These are phyloP conservation scores for Sarcophaga rosellei DNA, from an alignment of 2,888 invertebrate genomes.

Conservation along the genomic window DNA sequence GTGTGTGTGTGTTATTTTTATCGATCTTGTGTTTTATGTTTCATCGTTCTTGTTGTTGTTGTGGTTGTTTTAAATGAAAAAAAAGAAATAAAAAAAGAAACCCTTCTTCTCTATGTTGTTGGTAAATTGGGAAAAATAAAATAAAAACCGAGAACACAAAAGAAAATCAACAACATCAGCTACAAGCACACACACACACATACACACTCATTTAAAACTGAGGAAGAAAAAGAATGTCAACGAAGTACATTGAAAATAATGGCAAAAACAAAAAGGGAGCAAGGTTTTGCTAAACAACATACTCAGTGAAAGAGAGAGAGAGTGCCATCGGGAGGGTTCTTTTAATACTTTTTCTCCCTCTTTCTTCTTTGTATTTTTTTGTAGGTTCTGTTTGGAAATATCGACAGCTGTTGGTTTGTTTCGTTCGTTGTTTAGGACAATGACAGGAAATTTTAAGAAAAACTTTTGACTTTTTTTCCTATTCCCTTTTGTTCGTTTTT, in stretches of 20 bases:
- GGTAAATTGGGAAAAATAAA: slow-evolving; percentile 3
- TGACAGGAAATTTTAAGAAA: slow-evolving; percentile 68
- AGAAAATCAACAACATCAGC: neutral
- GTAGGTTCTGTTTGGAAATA: slow-evolving; percentile 60
- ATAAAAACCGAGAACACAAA: neutral
- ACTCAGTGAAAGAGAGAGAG: neutral
- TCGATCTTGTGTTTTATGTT: slow-evolving; percentile 68
- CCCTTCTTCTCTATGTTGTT: slow-evolving; percentile 54
- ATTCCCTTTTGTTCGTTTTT: neutral
- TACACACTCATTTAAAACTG: neutral
- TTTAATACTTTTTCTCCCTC: neutral
- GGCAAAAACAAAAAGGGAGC: slow-evolving; percentile 52
- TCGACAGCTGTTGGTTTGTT: slow-evolving; percentile 62
- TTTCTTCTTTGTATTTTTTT: neutral
- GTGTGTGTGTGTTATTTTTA: slow-evolving; percentile 47
- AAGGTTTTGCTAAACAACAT: slow-evolving; percentile 46
- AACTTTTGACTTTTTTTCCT: slow-evolving; percentile 41
- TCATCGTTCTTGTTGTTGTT: slow-evolving; percentile 43
- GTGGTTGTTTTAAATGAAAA: slow-evolving; percentile 44
- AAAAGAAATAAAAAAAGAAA: slow-evolving; percentile 35
- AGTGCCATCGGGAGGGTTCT: slow-evolving; percentile 36
- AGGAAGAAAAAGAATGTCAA: slow-evolving; percentile 53
- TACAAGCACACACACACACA: slow-evolving; percentile 24
- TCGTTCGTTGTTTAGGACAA: slow-evolving; percentile 42
- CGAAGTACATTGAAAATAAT: slow-evolving; percentile 37